Conservation (phyloP, 2,113 vertebrate genomes). For the Polyodon spathula region DNA sequence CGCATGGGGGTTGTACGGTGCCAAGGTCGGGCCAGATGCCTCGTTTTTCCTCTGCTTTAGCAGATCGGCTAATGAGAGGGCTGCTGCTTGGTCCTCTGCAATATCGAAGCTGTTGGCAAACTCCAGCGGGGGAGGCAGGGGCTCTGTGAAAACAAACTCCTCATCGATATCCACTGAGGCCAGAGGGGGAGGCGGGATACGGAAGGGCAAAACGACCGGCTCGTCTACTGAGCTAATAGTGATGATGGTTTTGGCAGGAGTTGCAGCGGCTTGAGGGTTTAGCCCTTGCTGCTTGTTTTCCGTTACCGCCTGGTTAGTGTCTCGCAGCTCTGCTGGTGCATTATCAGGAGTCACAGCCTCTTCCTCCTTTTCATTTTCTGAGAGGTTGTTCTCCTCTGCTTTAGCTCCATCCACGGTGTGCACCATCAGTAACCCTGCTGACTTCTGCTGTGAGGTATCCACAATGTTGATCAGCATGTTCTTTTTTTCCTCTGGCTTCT, state of each 20-base stretch:
- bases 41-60: constrained; percentile 66
- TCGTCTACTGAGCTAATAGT: constrained; percentile 75
- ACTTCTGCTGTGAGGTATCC: constrained; percentile 73
- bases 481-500: constrained; percentile 71
- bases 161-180: constrained; percentile 89
- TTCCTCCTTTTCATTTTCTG: constrained; percentile 47
- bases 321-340: constrained; percentile 49
- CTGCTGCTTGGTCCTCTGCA: constrained; percentile 71
- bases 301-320: constrained; percentile 53
- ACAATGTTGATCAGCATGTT: constrained; percentile 64
- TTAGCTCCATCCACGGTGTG: constrained; percentile 62
- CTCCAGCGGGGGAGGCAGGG: constrained; percentile 88
- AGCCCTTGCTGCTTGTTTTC: constrained; percentile 42
- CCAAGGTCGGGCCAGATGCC: constrained; percentile 33
- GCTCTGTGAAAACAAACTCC: constrained; percentile 88
- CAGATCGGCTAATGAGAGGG: constrained; percentile 58
- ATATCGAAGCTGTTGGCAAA: constrained; percentile 97
- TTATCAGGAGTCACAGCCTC: constrained; percentile 41
- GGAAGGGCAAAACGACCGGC: constrained; percentile 78
- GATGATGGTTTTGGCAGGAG: constrained; percentile 67
- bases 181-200: constrained; percentile 84
- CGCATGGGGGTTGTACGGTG: constrained; percentile 51
- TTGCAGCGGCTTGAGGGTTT: constrained; percentile 42
- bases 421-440: constrained; percentile 86
- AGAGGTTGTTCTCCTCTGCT: constrained; percentile 40